Conservation (phyloP, 1,140 invertebrate genomes). For the Drosophila nigrodunni region DNA sequence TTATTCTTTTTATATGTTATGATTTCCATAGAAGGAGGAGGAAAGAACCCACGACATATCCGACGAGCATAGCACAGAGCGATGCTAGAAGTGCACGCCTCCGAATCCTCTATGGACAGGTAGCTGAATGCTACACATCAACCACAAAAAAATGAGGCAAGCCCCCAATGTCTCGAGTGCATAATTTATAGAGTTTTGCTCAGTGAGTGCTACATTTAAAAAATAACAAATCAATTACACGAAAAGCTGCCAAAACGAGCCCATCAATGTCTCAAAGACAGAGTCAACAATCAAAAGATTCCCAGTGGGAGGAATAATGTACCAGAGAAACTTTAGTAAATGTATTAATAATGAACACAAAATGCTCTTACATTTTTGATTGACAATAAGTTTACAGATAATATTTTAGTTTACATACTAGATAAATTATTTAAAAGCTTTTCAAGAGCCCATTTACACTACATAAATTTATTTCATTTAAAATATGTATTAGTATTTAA, state of each 20-base stretch:
- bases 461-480: not conserved
- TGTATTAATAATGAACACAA: not conserved
- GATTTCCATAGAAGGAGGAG: too few relatives aligned
- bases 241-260: not conserved
- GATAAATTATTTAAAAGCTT: too few relatives aligned
- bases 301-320: too few relatives aligned
- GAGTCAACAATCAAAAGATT: not conserved
- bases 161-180: conserved; percentile 11
- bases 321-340: not conserved
- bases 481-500: too few relatives aligned
- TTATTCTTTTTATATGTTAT: too few relatives aligned
- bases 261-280: not conserved
- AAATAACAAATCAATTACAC: conserved; percentile 61
- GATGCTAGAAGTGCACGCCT: too few relatives aligned
- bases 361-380: not conserved
- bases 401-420: too few relatives aligned
- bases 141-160: not conserved
- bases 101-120: too few relatives aligned
- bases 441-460: too few relatives aligned
- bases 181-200: conserved; percentile 62
- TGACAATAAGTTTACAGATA: not conserved
- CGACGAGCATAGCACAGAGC: too few relatives aligned
- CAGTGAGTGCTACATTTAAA: conserved; percentile 47
- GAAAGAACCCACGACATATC: too few relatives aligned
- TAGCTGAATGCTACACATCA: too few relatives aligned